phyloP scores from a whole-genome alignment of 1,140 invertebrate species.

The Drosophila azteca region DNA sequence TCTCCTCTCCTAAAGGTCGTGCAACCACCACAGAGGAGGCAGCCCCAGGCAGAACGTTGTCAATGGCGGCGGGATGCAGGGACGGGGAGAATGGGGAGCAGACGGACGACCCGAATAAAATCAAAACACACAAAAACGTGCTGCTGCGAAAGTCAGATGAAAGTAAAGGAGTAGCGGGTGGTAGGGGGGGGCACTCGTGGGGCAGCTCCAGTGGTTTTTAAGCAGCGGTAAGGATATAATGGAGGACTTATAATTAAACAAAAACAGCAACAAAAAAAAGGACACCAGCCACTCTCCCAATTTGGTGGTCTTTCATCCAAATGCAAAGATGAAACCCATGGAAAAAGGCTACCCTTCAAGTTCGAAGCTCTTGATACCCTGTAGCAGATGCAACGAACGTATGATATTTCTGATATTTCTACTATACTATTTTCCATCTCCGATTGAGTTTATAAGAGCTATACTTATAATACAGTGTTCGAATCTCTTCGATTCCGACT shows the following conservation, averaged over 20 bases:
- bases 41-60: background rate
- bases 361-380: too few relatives aligned
- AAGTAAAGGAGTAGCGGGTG: background rate
- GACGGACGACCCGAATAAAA: conserved; percentile 52
- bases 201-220: conserved; percentile 8
- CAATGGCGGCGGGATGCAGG: conserved; percentile 7
- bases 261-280: background rate
- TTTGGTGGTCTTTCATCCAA: too few relatives aligned
- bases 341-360: too few relatives aligned
- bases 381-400: too few relatives aligned
- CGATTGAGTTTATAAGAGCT: too few relatives aligned
- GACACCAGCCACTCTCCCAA: background rate
- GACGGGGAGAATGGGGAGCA: conserved; percentile 5
- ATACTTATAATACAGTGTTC: too few relatives aligned
- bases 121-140: conserved; percentile 59
- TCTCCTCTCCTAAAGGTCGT: conserved; percentile 34
- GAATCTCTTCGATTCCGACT: too few relatives aligned
- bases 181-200: background rate
- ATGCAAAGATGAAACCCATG: too few relatives aligned
- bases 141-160: conserved; percentile 18
- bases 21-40: conserved; percentile 2
- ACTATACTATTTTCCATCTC: too few relatives aligned
- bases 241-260: conserved; percentile 46
- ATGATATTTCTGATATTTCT: too few relatives aligned
- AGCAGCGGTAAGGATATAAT: conserved; percentile 39